Evolutionary conservation across 1,140 invertebrate genomes (phyloP).

Genomic region (Zaprionus kolodkinae): DNA sequence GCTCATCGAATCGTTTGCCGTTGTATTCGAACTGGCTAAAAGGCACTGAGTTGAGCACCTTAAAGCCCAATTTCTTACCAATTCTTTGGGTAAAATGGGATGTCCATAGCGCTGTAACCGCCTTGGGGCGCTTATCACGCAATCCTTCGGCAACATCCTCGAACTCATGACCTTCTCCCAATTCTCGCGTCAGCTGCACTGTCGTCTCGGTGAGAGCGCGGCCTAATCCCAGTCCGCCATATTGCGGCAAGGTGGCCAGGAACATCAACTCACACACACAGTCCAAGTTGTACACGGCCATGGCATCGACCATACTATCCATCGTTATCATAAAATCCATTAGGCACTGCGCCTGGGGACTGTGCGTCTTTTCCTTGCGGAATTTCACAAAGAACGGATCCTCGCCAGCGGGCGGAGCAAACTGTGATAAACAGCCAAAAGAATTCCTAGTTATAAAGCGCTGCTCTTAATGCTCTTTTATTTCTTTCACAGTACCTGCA

Average conservation of each 20-base stretch:
- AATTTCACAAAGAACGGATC: constrained; percentile 86
- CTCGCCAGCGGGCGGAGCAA: constrained; percentile 80
- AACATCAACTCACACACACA: constrained; percentile 89
- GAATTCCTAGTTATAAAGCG: not conserved
- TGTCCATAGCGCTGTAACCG: constrained; percentile 87
- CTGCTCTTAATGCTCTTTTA: too few species aligned
- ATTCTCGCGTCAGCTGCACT: constrained; percentile 85
- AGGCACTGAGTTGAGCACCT: constrained; percentile 84
- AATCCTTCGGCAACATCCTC: constrained; percentile 84
- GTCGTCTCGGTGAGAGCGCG: constrained; percentile 85
- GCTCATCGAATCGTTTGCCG: constrained; percentile 86
- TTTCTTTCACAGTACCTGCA: constrained; percentile 85
- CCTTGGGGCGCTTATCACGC: constrained; percentile 84
- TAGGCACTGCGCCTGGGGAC: constrained; percentile 85
- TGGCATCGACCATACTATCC: constrained; percentile 86
- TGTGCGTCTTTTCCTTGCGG: constrained; percentile 85
- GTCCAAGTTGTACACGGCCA: constrained; percentile 86
- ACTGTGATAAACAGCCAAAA: constrained; percentile 39
- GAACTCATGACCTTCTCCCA: constrained; percentile 85
- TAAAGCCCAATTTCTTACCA: constrained; percentile 85
- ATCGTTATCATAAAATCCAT: constrained; percentile 87
- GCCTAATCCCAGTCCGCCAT: constrained; percentile 85
- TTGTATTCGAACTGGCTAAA: constrained; percentile 85
- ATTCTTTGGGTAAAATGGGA: constrained; percentile 86
- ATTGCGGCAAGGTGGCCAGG: constrained; percentile 85